Conservation (phyloP, 2,888 invertebrate species). For the Cremastobaeus sp. region DNA sequence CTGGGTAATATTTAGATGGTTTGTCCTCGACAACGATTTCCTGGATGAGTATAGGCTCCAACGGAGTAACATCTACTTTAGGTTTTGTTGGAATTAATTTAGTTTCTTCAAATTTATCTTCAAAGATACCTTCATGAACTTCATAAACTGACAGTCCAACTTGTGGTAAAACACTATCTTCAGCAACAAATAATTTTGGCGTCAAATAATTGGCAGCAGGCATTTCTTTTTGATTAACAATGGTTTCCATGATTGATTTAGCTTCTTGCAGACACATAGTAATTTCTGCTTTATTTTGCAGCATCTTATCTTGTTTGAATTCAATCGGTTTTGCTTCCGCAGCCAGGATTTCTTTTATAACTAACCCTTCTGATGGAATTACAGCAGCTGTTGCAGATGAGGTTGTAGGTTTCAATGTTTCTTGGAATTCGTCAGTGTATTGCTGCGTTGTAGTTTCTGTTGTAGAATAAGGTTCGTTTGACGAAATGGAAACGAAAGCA, state of each 20-base stretch:
- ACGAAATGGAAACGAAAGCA: constrained; percentile 71
- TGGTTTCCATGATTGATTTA: constrained; percentile 82
- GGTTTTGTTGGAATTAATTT: constrained; percentile 80
- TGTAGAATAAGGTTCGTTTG: constrained; percentile 80
- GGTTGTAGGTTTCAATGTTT: constrained; percentile 76
- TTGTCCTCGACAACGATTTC: constrained; percentile 85
- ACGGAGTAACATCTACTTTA: constrained; percentile 82
- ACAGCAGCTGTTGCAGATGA: constrained; percentile 78
- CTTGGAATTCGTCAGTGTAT: constrained; percentile 79
- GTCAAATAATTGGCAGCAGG: constrained; percentile 79
- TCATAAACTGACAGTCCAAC: constrained; percentile 84
- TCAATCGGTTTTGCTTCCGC: constrained; percentile 66
- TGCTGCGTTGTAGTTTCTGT: constrained; percentile 80
- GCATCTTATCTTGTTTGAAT: constrained; percentile 65
- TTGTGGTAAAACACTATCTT: constrained; percentile 81
- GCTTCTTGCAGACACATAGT: constrained; percentile 83
- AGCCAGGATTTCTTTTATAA: constrained; percentile 78
- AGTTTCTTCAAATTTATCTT: constrained; percentile 80
- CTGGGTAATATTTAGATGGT: constrained; percentile 88
- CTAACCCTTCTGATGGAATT: constrained; percentile 78
- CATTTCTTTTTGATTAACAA: constrained; percentile 82
- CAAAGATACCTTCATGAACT: constrained; percentile 82
- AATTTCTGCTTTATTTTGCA: constrained; percentile 80
- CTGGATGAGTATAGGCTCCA: constrained; percentile 83
- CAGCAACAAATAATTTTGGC: constrained; percentile 80